Conservation (phyloP, 1,140 invertebrate genomes). For the Drosophila gunungcola region DNA sequence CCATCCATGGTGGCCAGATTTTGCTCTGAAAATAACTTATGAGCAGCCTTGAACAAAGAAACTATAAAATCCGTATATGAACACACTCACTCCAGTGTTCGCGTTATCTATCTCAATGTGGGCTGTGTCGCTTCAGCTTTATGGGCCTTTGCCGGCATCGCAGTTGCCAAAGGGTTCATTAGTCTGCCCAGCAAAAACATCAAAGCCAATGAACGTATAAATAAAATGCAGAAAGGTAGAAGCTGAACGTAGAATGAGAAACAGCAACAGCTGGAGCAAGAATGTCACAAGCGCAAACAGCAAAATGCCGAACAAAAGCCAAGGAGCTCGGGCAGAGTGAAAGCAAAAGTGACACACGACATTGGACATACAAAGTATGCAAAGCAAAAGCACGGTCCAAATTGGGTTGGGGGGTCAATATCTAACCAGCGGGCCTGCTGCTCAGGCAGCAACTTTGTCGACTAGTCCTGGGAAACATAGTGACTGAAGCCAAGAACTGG, state of each 20-base stretch:
- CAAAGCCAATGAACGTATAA: slow-evolving; percentile 76
- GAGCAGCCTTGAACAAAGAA: slow-evolving; percentile 30
- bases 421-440: not conserved
- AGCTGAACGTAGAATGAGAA: slow-evolving; percentile 1
- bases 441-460: slow-evolving; percentile 12
- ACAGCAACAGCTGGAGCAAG: slow-evolving; percentile 40
- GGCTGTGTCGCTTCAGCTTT: slow-evolving; percentile 40
- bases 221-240: slow-evolving; percentile 55
- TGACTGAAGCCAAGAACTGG: slow-evolving; percentile 14
- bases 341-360: slow-evolving; percentile 68
- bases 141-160: slow-evolving; percentile 39
- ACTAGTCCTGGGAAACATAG: slow-evolving; percentile 17
- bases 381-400: slow-evolving; percentile 15
- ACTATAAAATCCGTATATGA: slow-evolving; percentile 26
- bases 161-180: slow-evolving; percentile 71
- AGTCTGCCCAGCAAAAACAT: slow-evolving; percentile 62
- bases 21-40: slow-evolving; percentile 10
- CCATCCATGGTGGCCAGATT: not conserved
- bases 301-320: slow-evolving; percentile 42
- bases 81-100: not conserved
- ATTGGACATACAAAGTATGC: slow-evolving; percentile 55
- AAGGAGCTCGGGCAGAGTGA: slow-evolving; percentile 29
- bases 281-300: slow-evolving; percentile 45
- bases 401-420: not conserved
- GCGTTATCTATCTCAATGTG: slow-evolving; percentile 42